Evolutionary conservation across 2,888 invertebrate genomes (phyloP).

Genomic region (Drosophila paracracens): DNA sequence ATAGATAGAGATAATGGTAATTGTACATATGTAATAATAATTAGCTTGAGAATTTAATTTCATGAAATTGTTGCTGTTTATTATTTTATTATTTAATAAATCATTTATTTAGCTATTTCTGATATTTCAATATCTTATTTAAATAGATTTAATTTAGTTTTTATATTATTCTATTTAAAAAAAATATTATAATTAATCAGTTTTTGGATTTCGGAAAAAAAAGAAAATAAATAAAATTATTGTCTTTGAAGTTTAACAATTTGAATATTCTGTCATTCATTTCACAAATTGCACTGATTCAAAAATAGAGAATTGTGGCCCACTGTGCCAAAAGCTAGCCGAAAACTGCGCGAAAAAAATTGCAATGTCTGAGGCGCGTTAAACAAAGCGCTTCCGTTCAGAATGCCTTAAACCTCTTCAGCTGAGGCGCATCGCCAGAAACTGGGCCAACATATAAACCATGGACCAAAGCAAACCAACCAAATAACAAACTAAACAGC

Average conservation of each 20-base stretch:
- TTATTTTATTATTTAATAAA: not conserved
- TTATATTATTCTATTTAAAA: no score
- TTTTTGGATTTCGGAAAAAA: no score
- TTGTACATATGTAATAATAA: not conserved
- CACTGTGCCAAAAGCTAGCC: slow-evolving; percentile 15
- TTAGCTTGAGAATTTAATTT: not conserved
- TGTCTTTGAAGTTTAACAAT: not conserved
- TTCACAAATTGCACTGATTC: not conserved
- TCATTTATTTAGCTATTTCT: not conserved
- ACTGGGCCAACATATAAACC: slow-evolving; percentile 68
- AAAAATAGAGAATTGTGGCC: not conserved
- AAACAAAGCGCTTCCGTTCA: slow-evolving; percentile 74
- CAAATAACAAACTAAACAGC: slow-evolving; percentile 31
- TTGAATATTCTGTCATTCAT: no score
- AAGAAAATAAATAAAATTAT: no score
- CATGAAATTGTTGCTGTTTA: not conserved
- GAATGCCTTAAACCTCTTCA: slow-evolving; percentile 49
- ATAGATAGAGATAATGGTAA: not conserved
- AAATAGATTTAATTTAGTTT: no score
- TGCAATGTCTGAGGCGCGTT: slow-evolving; percentile 67
- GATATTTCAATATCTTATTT: no score
- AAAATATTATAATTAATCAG: no score
- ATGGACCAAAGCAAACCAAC: slow-evolving; percentile 51
- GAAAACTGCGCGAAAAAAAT: slow-evolving; percentile 40
- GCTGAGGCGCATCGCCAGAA: slow-evolving; percentile 44